Conservation (phyloP, 2,888 invertebrate genomes). For the Cetonia aurata region DNA sequence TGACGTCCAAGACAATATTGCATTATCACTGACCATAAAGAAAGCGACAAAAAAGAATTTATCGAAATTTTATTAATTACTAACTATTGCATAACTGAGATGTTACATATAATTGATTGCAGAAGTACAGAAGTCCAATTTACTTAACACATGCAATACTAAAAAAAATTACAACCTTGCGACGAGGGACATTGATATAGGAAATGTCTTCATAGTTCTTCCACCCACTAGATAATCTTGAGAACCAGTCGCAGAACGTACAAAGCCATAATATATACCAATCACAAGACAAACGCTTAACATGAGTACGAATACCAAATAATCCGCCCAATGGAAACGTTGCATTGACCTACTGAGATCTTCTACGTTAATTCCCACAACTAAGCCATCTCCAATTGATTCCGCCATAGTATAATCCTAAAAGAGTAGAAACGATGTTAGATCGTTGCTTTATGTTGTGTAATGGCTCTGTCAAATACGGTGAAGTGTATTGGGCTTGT, state of each 20-base stretch:
- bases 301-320: slow-evolving; percentile 83
- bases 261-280: slow-evolving; percentile 86
- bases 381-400: slow-evolving; percentile 51
- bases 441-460: not conserved
- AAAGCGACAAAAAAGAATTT: no score
- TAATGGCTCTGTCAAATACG: no score
- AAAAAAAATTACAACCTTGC: slow-evolving; percentile 74
- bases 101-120: no score
- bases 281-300: slow-evolving; percentile 81
- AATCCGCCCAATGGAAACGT: slow-evolving; percentile 76
- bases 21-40: no score
- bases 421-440: slow-evolving; percentile 4
- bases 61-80: no score
- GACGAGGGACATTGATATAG: slow-evolving; percentile 86
- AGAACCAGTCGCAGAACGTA: slow-evolving; percentile 73
- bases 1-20: no score
- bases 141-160: not conserved
- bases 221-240: slow-evolving; percentile 86
- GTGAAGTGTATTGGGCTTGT: no score
- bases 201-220: slow-evolving; percentile 84
- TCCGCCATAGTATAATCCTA: slow-evolving; percentile 51
- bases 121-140: no score
- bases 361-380: slow-evolving; percentile 56
- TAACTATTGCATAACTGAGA: no score
- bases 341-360: slow-evolving; percentile 61